Evolutionary conservation across 2,888 invertebrate species (phyloP).

Genomic region (Drosophila vallismaia): DNA sequence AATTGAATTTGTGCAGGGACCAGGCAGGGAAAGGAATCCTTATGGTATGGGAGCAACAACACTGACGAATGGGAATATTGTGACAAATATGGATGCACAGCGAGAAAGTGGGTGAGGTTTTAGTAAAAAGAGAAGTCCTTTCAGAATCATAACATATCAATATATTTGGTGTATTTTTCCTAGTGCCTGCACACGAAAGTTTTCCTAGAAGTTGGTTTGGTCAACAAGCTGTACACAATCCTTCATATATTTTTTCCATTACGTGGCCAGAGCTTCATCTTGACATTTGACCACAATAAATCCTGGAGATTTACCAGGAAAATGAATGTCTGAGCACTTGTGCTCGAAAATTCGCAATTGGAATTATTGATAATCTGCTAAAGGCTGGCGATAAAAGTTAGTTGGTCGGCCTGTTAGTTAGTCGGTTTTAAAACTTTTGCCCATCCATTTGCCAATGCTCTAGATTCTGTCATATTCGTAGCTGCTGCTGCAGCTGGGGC

Average conservation of each 20-base stretch:
- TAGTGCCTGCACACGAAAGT: neutral
- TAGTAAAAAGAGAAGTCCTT: neutral
- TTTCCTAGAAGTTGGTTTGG: constrained; percentile 1
- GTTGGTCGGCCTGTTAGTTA: constrained; percentile 2
- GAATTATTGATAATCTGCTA: constrained; percentile 67
- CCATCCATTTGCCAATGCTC: constrained; percentile 36
- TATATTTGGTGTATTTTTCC: neutral
- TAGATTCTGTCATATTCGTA: constrained; percentile 36
- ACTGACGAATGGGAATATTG: constrained; percentile 28
- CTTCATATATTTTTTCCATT: constrained; percentile 46
- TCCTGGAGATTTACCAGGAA: constrained; percentile 33
- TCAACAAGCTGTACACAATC: constrained; percentile 14
- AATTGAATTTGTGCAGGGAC: constrained; percentile 64
- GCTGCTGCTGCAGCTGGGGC: constrained; percentile 33
- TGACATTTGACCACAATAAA: constrained; percentile 49
- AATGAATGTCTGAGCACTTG: constrained; percentile 24
- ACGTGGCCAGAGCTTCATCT: constrained; percentile 25
- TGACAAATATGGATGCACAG: constrained; percentile 25
- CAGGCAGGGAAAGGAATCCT: constrained; percentile 3
- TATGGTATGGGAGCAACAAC: constrained; percentile 36
- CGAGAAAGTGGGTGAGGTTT: neutral
- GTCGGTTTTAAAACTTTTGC: constrained; percentile 6
- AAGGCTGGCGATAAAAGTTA: constrained; percentile 4
- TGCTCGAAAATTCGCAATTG: constrained; percentile 55
- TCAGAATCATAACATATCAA: neutral